phyloP scores from a whole-genome alignment of 2,113 vertebrate species.

The Zosterops pallidus region DNA sequence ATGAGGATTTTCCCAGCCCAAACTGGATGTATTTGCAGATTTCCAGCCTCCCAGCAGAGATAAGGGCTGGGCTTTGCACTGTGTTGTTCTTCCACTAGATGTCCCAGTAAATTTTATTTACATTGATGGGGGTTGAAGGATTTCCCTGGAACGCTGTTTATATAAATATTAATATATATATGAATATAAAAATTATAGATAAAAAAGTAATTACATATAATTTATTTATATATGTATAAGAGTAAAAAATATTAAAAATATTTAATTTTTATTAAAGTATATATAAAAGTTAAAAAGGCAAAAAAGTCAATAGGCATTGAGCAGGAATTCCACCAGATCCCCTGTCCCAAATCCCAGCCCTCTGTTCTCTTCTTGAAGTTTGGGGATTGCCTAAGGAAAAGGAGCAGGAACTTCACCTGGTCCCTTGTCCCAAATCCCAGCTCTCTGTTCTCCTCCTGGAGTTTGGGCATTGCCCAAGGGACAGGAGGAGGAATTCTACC shows the following conservation, averaged over 20 bases:
- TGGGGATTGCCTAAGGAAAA: no score
- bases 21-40: background rate
- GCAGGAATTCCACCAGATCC: background rate
- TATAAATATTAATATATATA: background rate
- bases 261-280: background rate
- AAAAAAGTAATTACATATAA: no score
- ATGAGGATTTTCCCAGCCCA: background rate
- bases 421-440: no score
- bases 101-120: conserved; percentile 41
- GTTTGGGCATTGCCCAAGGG: no score
- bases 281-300: background rate
- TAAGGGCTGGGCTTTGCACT: background rate
- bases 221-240: no score
- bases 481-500: no score
- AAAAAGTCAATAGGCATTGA: background rate
- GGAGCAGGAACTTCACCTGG: no score
- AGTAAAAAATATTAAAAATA: background rate
- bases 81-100: conserved; percentile 51
- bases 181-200: background rate
- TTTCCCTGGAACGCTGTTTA: background rate
- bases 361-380: no score
- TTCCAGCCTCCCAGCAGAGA: background rate
- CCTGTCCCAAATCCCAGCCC: background rate
- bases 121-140: background rate
- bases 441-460: no score